These are phyloP conservation scores for Coenonympha glycerion DNA, from an alignment of 2,888 invertebrate genomes.

Conservation along the genomic window DNA sequence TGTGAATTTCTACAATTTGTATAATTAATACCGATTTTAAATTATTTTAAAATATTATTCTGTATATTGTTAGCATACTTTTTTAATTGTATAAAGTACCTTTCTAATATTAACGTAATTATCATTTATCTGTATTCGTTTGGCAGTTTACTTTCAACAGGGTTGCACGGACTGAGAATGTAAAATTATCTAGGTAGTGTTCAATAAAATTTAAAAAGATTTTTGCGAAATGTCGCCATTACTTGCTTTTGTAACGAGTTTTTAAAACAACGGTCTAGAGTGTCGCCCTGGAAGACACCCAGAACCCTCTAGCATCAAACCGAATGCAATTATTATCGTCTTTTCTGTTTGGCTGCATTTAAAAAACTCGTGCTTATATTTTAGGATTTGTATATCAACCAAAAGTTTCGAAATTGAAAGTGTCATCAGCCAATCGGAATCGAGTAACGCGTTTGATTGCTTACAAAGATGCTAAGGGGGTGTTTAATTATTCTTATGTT, in stretches of 20 bases:
- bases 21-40: constrained; percentile 3
- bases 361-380: not conserved
- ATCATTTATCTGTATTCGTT: not conserved
- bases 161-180: constrained; percentile 11
- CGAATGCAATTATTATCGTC: not conserved
- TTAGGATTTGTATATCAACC: no score
- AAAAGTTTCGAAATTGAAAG: no score
- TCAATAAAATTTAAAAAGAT: constrained; percentile 2
- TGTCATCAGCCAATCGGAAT: no score
- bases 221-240: constrained; percentile 7
- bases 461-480: not conserved
- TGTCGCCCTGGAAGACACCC: constrained; percentile 30
- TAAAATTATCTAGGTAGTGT: constrained; percentile 11
- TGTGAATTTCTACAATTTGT: constrained; percentile 4
- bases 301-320: not conserved
- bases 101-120: not conserved
- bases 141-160: constrained; percentile 11
- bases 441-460: no score
- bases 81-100: constrained; percentile 7
- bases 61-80: constrained; percentile 6
- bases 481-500: not conserved
- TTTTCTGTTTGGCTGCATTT: not conserved
- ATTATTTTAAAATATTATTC: constrained; percentile 5
- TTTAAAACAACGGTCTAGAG: constrained; percentile 26
- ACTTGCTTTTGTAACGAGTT: constrained; percentile 27